phyloP scores from a whole-genome alignment of 2,113 vertebrate species.

The Oryctolagus cuniculus region mOryCun1.1 NC_091450.1:45531001-45531500 shows the following conservation, averaged over 20 bases:
- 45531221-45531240: neutral
- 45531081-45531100: slow-evolving; percentile 87
- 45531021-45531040: slow-evolving; percentile 6
- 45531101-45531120: slow-evolving; percentile 77
- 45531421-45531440: neutral
- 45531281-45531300: slow-evolving; percentile 35
- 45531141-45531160: slow-evolving; percentile 80
- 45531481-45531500: neutral
- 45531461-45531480: neutral
- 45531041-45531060: neutral
- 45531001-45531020: neutral
- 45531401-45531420: neutral
- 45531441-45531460: neutral
- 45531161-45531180: slow-evolving; percentile 83
- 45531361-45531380: neutral
- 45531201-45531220: slow-evolving; percentile 64
- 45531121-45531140: slow-evolving; percentile 77
- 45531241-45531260: slow-evolving; percentile 36
- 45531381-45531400: neutral
- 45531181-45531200: slow-evolving; percentile 84
- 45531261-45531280: slow-evolving; percentile 21
- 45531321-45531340: slow-evolving; percentile 59
- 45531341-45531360: neutral
- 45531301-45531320: slow-evolving; percentile 44
- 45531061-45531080: slow-evolving; percentile 77